Conservation (phyloP, 2,797 vertebrate species). For the Pygocentrus nattereri region DNA sequence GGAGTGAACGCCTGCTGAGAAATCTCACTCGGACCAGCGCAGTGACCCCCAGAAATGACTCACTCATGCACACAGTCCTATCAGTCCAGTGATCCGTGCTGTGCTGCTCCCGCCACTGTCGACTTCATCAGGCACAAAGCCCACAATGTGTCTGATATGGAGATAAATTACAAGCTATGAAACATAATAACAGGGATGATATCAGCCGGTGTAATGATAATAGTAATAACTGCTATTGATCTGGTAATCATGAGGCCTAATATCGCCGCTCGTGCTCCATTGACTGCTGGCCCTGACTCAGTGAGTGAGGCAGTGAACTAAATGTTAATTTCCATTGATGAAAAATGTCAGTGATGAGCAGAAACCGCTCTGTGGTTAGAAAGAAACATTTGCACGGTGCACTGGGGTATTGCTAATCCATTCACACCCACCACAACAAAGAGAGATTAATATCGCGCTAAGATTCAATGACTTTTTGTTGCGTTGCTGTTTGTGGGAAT, state of each 20-base stretch:
- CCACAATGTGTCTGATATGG: slow-evolving; percentile 43
- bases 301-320: slow-evolving; percentile 43
- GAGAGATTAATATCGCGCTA: slow-evolving; percentile 53
- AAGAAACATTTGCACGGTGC: slow-evolving; percentile 33
- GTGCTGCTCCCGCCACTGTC: not conserved
- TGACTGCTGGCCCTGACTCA: slow-evolving; percentile 26
- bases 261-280: slow-evolving; percentile 44
- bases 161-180: slow-evolving; percentile 43
- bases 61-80: slow-evolving; percentile 6
- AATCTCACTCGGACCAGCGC: not conserved
- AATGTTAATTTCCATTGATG: slow-evolving; percentile 59
- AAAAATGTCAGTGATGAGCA: slow-evolving; percentile 53
- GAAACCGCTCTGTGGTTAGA: slow-evolving; percentile 42
- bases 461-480: slow-evolving; percentile 39
- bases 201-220: slow-evolving; percentile 44
- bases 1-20: not conserved
- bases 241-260: slow-evolving; percentile 49
- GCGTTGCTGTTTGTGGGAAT: slow-evolving; percentile 17
- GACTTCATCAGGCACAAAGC: slow-evolving; percentile 31
- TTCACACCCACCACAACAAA: slow-evolving; percentile 37
- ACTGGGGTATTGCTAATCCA: slow-evolving; percentile 52
- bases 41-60: slow-evolving; percentile 1
- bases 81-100: slow-evolving; percentile 28
- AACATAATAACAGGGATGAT: slow-evolving; percentile 49
- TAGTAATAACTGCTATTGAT: slow-evolving; percentile 59